These are phyloP conservation scores for Anorthoa munda DNA, from an alignment of 2,888 invertebrate genomes.

Conservation along the genomic window DNA sequence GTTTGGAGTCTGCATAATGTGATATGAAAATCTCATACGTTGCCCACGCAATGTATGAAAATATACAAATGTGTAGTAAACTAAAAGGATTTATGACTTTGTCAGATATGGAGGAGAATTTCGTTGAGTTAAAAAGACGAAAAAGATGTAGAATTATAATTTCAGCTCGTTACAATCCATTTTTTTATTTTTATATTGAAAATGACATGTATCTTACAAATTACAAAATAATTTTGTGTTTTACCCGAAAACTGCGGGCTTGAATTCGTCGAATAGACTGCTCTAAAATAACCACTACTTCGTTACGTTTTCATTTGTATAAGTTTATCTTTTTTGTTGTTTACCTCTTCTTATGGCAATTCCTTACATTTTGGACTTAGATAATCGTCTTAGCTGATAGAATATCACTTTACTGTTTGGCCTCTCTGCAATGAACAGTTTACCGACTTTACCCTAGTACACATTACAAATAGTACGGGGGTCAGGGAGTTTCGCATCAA, in stretches of 20 bases:
- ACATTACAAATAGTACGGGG: too few species aligned
- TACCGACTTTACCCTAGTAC: too few species aligned
- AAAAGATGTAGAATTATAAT: neutral
- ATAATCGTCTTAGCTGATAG: too few species aligned
- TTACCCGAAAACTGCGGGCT: neutral
- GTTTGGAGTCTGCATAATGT: conserved; percentile 61
- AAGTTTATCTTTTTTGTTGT: neutral
- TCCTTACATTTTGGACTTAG: too few species aligned
- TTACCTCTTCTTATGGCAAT: too few species aligned
- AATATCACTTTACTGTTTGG: too few species aligned
- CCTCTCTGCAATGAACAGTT: too few species aligned
- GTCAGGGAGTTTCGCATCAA: too few species aligned
- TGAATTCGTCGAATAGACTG: neutral
- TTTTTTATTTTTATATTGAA: too few species aligned
- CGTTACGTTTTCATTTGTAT: neutral
- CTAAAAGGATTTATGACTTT: conserved; percentile 13
- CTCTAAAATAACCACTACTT: neutral
- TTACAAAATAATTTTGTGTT: too few species aligned
- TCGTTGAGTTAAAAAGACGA: neutral
- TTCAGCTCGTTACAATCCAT: too few species aligned
- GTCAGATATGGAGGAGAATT: neutral
- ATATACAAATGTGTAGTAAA: conserved; percentile 29
- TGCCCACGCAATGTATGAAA: conserved; percentile 11
- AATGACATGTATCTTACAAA: too few species aligned
- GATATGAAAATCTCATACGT: conserved; percentile 57